Evolutionary conservation across 2,113 vertebrate genomes (phyloP), one percentile per base, ranked within the genome.

Genomic region (Pelvicachromis taeniatus): DNA sequence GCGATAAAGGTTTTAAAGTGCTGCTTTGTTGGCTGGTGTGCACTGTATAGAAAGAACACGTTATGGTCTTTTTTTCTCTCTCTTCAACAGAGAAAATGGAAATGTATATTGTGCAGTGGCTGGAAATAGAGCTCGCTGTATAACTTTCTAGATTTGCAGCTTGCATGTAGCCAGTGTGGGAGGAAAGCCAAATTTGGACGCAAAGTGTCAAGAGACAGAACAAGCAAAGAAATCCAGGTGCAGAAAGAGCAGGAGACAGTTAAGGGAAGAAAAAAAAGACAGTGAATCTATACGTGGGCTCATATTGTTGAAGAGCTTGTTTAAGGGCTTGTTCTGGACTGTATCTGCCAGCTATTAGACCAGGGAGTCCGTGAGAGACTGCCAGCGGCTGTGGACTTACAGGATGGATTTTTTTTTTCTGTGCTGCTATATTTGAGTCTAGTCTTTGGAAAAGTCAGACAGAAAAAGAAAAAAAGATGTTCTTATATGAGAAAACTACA

Each of bases 231-330:
- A 55, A 83, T 58, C 35, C 61, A 59, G 48, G 53, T 81, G 81
- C 42, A 58, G 14, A 35, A 75, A 52, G 70, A 85, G 80, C 10
- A 31, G 79, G 21, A 68, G 42, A 40, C 2, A 7, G 19, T 26
- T 65, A 21, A 58, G 26, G 17, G 61, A 56, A n/a, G 29, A 40
- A 70, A 63, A 70, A 63, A 75, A 80, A 45, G n/a, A 2, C 40
- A 35, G 17, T 0, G 50, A 77, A 42, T 54, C 48, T 19, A 4
- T 48, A 38, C 1, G 9, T 61, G 2, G 84, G 78, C 35, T 87
- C 59, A 45, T 31, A 81, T 31, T 89, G 54, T 21, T 79, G 78
- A 75, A 42, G 78, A 88, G 73, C 73, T 84, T 73, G 55, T 88
- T 85, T 68, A 84, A 79, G 75, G 77, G 83, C 21, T 65, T 58